Base-by-base conservation (phyloP, 2,797 vertebrate species). In the Dipus sagitta region DNA sequence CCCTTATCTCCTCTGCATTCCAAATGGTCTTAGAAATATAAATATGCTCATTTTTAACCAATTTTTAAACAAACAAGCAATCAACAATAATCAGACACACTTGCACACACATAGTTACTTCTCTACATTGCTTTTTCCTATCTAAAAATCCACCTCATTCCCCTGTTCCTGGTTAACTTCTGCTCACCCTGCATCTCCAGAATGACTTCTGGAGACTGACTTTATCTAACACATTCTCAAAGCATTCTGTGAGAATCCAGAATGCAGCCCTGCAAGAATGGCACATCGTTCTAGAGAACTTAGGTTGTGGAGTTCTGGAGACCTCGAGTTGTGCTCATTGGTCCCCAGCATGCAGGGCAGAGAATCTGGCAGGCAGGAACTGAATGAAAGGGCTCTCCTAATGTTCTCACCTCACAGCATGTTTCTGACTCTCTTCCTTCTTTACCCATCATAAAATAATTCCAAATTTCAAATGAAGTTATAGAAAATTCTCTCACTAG, bases 381-480 rank as follows among this genome's bases (percentile, higher is more conserved):
- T 0, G 2, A 8, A 67, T 14, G 0, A 18, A 54, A 47, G 0
- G 3, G n/a, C 18, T 75, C 52, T 38, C 42, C 0, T 6, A 65
- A 62, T 3, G n/a, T 54, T 6, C 5, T 20, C 38, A 64, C 5
- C 21, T 30, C 70, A 21, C 20, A 1, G 14, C 2, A 18, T 2
- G 4, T 2, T 4, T 38, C 70, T 54, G 3, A 2, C 11, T 26
- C 20, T 17, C 28, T 72, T 38, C 23, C 72, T n/a, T 74, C 85
- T 78, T 26, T 18, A 0, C 15, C 52, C 32, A 24, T 38, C 54
- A 23, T 9, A 64, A 68, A 13, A 60, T 30, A 34, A 14, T 74
- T 81, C 34, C 42, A 12, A 24, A 32, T 62, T 52, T 82, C 60
- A 60, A 60, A 17, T 82, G 71, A 58, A 70, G 30, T 24, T 30